A percentile compares a stretch with the other conserved stretches of the same genome.
Conservation (phyloP, 2,797 vertebrate genomes). For the Anguilla anguilla region DNA sequence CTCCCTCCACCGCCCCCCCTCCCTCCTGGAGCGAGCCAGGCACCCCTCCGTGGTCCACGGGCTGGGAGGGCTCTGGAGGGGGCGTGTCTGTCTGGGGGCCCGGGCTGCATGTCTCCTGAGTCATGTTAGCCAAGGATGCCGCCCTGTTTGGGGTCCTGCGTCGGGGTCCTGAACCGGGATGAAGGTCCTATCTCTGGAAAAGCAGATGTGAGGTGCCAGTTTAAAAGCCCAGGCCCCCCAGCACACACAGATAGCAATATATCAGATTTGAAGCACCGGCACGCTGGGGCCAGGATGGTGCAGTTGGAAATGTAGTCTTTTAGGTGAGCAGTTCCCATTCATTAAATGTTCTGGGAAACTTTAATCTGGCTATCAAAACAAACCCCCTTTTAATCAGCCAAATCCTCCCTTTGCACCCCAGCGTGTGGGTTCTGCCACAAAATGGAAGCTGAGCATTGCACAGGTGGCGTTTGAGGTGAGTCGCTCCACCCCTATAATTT, state of each 20-base stretch:
- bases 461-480: background rate
- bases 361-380: background rate
- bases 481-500: background rate
- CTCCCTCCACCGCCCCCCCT: constrained; percentile 34
- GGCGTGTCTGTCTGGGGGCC: constrained; percentile 51
- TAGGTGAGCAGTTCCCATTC: background rate
- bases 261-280: background rate
- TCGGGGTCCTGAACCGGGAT: constrained; percentile 36
- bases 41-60: constrained; percentile 34
- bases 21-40: constrained; percentile 36
- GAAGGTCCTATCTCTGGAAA: constrained; percentile 31
- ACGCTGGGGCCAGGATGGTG: background rate
- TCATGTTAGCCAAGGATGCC: constrained; percentile 67
- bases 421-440: background rate
- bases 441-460: background rate
- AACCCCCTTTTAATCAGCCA: background rate
- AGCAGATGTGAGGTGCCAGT: background rate
- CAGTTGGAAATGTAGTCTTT: background rate
- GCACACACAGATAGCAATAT: background rate
- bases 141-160: constrained; percentile 33
- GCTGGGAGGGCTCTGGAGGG: constrained; percentile 41
- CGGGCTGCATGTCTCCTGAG: constrained; percentile 76
- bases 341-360: background rate
- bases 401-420: background rate
- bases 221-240: background rate